A percentile compares a stretch with the other conserved stretches of the same genome.
These are phyloP conservation scores for Brachyalestes nurse DNA, from an alignment of 2,797 vertebrate species.

Conservation along the genomic window DNA sequence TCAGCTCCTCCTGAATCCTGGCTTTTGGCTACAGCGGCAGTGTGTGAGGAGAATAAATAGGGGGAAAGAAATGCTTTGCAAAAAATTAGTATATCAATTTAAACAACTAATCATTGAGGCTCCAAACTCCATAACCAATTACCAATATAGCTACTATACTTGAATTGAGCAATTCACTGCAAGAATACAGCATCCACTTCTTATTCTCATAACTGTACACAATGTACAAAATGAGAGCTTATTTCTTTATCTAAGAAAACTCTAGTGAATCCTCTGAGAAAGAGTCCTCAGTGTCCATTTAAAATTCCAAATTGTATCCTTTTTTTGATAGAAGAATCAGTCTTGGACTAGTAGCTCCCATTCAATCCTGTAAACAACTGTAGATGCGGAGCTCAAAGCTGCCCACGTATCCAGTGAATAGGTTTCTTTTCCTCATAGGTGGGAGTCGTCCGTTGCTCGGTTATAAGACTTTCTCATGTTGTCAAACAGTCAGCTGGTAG, in stretches of 20 bases:
- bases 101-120: slow-evolving; percentile 53
- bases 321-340: slow-evolving; percentile 16
- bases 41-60: slow-evolving; percentile 80
- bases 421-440: slow-evolving; percentile 34
- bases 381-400: slow-evolving; percentile 31
- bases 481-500: slow-evolving; percentile 27
- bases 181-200: slow-evolving; percentile 67
- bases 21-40: slow-evolving; percentile 39
- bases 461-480: slow-evolving; percentile 55
- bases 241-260: slow-evolving; percentile 52
- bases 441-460: slow-evolving; percentile 42
- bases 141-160: slow-evolving; percentile 74
- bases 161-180: slow-evolving; percentile 69
- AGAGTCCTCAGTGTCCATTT: slow-evolving; percentile 53
- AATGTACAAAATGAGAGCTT: slow-evolving; percentile 72
- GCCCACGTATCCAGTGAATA: slow-evolving; percentile 38
- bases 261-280: slow-evolving; percentile 52
- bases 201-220: slow-evolving; percentile 67
- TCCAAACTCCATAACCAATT: slow-evolving; percentile 69
- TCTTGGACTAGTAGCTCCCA: slow-evolving; percentile 22
- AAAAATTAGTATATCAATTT: slow-evolving; percentile 66
- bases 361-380: slow-evolving; percentile 40
- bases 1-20: slow-evolving; percentile 42
- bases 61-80: slow-evolving; percentile 74
- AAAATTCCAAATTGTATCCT: slow-evolving; percentile 28